Percentiles rank a stretch among this genome's conserved stretches.
Conservation (phyloP, 1,140 invertebrate genomes). For the Maconellicoccus hirsutus region DNA sequence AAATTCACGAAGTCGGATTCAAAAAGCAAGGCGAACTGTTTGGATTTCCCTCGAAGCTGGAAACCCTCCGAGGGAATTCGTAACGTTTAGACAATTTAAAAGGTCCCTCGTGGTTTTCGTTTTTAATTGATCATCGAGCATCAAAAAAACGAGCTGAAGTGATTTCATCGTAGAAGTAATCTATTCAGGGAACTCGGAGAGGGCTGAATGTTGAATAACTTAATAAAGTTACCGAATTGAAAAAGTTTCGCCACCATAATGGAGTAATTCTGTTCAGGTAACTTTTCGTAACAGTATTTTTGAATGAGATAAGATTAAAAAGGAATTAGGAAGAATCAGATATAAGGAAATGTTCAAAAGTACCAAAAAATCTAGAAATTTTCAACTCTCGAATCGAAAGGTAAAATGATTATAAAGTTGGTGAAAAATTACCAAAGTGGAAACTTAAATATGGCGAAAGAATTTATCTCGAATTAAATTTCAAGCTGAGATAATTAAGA, state of each 20-base stretch:
- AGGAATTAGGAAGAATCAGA: not conserved
- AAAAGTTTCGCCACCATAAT: not conserved
- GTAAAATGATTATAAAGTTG: not conserved
- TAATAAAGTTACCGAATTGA: not conserved
- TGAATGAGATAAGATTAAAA: not conserved
- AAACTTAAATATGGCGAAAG: too few relatives aligned
- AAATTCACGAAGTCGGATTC: too few relatives aligned
- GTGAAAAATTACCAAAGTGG: not conserved
- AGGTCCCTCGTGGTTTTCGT: too few relatives aligned
- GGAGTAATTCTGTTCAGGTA: not conserved
- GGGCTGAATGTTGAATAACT: constrained; percentile 5
- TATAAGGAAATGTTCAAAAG: not conserved
- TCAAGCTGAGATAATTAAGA: too few relatives aligned
- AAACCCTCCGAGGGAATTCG: too few relatives aligned
- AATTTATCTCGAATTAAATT: not conserved
- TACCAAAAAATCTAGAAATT: not conserved
- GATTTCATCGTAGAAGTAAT: too few relatives aligned
- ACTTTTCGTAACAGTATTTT: not conserved
- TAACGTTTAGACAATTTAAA: too few relatives aligned
- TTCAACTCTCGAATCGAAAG: not conserved
- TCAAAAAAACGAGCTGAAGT: too few relatives aligned
- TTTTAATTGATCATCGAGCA: too few relatives aligned
- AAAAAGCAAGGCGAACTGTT: too few relatives aligned
- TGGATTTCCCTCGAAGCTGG: too few relatives aligned
- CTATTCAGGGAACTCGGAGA: too few relatives aligned